These are phyloP conservation scores for Ictalurus punctatus DNA, from an alignment of 2,113 vertebrate species.

Conservation along the genomic window DNA sequence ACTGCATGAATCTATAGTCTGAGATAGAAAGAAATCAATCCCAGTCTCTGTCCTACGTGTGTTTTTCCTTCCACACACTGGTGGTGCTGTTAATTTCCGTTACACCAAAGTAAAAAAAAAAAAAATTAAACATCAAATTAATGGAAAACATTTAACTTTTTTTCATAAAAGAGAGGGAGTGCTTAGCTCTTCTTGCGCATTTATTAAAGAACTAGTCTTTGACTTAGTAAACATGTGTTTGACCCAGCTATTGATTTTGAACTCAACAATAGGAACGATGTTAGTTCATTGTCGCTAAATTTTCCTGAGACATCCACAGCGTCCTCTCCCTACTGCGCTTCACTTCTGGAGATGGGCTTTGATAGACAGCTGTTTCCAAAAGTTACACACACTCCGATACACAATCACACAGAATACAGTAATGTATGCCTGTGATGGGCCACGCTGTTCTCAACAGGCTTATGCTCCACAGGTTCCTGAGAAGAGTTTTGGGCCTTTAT, in stretches of 20 bases:
- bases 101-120: neutral
- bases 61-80: neutral
- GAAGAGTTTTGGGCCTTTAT: conserved; percentile 59
- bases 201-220: neutral
- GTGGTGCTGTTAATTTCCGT: neutral
- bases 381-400: neutral
- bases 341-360: conserved; percentile 54
- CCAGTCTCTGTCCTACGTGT: neutral
- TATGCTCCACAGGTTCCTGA: conserved; percentile 61
- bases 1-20: neutral
- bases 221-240: conserved; percentile 34
- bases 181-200: neutral
- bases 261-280: conserved; percentile 52
- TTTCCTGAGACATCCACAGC: conserved; percentile 43
- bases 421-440: conserved; percentile 61
- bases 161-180: neutral
- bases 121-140: neutral
- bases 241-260: conserved; percentile 51
- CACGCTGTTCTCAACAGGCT: conserved; percentile 63
- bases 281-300: conserved; percentile 40
- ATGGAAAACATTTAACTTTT: neutral
- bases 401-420: conserved; percentile 34
- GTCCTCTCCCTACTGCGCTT: conserved; percentile 53
- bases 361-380: conserved; percentile 42
- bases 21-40: neutral